phyloP scores from a whole-genome alignment of 2,113 vertebrate species.

The Pollachius pollachius region DNA sequence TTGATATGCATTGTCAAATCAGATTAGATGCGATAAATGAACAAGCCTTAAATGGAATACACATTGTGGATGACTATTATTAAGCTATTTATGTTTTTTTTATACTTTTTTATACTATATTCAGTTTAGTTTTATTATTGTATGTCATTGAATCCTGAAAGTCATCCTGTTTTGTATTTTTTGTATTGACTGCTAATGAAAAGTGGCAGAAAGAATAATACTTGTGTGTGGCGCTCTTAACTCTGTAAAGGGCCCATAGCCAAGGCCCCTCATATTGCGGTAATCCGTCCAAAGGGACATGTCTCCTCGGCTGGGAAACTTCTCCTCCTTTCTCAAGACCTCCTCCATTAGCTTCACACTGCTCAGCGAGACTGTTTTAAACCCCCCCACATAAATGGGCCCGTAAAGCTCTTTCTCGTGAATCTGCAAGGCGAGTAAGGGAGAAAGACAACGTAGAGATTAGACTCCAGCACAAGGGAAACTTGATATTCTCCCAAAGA shows the following conservation, averaged over 20 bases:
- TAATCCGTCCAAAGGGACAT: slow-evolving; percentile 88
- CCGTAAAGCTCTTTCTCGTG: slow-evolving; percentile 79
- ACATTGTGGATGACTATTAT: no score
- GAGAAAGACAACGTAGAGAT: neutral
- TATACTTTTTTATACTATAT: no score
- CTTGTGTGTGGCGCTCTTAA: slow-evolving; percentile 56
- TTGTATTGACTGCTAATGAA: no score
- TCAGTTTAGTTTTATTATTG: no score
- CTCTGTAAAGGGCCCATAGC: slow-evolving; percentile 89
- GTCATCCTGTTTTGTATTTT: no score
- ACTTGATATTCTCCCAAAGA: no score
- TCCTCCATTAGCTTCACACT: slow-evolving; percentile 83
- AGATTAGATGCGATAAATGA: no score
- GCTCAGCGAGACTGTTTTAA: slow-evolving; percentile 69
- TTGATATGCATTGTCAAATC: no score
- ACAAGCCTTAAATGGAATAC: no score
- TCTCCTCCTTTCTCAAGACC: slow-evolving; percentile 86
- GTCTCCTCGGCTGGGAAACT: slow-evolving; percentile 80
- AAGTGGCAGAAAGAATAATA: no score
- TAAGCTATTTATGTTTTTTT: no score
- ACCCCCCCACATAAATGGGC: slow-evolving; percentile 76
- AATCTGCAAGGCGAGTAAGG: slow-evolving; percentile 45
- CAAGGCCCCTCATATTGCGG: slow-evolving; percentile 73
- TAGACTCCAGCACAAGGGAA: neutral
- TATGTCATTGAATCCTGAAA: no score